Conservation (phyloP, 1,140 invertebrate genomes). For the Diachasma alloeum region DNA sequence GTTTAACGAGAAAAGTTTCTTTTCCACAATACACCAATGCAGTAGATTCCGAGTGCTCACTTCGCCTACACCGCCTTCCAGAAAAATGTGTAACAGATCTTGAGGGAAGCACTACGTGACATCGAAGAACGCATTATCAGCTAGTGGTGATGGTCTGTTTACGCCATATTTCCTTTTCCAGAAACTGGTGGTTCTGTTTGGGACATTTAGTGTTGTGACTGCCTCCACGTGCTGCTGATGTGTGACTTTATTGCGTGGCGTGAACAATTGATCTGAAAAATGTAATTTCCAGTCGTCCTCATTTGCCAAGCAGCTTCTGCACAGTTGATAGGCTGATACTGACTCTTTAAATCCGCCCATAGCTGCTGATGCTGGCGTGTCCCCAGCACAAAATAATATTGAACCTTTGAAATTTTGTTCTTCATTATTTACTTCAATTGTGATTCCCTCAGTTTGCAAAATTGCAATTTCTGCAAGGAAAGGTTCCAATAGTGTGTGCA, state of each 20-base stretch:
- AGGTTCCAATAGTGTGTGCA: conserved; percentile 9
- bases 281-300: conserved; percentile 14
- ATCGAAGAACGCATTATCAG: conserved; percentile 28
- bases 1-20: conserved; percentile 28
- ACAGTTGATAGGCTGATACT: conserved; percentile 22
- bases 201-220: conserved; percentile 22
- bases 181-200: neutral
- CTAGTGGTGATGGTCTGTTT: conserved; percentile 30
- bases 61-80: conserved; percentile 32
- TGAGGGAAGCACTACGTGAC: conserved; percentile 39
- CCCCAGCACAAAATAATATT: conserved; percentile 30
- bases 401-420: conserved; percentile 30
- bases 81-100: conserved; percentile 38
- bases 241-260: neutral
- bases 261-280: conserved; percentile 20
- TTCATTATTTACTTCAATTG: neutral
- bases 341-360: conserved; percentile 36
- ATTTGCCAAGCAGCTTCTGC: conserved; percentile 26
- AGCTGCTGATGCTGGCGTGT: conserved; percentile 33
- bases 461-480: conserved; percentile 17
- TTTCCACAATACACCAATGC: conserved; percentile 16
- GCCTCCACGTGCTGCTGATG: conserved; percentile 23
- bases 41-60: conserved; percentile 15
- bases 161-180: conserved; percentile 34
- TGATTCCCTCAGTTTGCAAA: conserved; percentile 27